Conservation (phyloP, 1,140 invertebrate species). For the Calycopis cecrops region DNA sequence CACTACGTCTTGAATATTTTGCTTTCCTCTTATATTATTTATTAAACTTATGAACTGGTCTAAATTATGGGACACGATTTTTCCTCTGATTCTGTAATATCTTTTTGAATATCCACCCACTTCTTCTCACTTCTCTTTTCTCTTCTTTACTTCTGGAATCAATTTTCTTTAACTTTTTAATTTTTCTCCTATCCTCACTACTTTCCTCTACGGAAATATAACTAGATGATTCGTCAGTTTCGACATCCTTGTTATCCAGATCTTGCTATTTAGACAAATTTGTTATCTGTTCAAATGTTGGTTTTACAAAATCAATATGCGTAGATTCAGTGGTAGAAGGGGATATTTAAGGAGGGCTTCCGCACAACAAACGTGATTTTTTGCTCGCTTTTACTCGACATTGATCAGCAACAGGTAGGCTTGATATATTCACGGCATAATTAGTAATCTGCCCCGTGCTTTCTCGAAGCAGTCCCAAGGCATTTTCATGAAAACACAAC, state of each 20-base stretch:
- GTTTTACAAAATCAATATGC: not conserved
- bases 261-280: not conserved
- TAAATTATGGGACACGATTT: constrained; percentile 25
- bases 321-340: not conserved
- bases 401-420: too few relatives aligned
- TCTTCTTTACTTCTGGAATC: constrained; percentile 20
- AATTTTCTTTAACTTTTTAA: constrained; percentile 22
- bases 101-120: constrained; percentile 25
- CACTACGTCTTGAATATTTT: constrained; percentile 29
- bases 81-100: constrained; percentile 19
- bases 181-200: constrained; percentile 16
- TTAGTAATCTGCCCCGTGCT: too few relatives aligned
- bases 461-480: too few relatives aligned
- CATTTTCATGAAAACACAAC: too few relatives aligned
- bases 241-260: constrained; percentile 1
- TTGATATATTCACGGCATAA: too few relatives aligned
- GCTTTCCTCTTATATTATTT: constrained; percentile 24
- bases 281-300: not conserved
- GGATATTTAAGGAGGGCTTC: too few relatives aligned
- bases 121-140: too few relatives aligned
- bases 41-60: constrained; percentile 30
- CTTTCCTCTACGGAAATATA: constrained; percentile 21
- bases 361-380: too few relatives aligned
- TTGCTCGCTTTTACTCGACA: too few relatives aligned
- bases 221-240: constrained; percentile 21